Percentiles rank a stretch among this genome's conserved stretches.
phyloP scores from a whole-genome alignment of 2,113 vertebrate genomes.

The Rynchops niger region DNA sequence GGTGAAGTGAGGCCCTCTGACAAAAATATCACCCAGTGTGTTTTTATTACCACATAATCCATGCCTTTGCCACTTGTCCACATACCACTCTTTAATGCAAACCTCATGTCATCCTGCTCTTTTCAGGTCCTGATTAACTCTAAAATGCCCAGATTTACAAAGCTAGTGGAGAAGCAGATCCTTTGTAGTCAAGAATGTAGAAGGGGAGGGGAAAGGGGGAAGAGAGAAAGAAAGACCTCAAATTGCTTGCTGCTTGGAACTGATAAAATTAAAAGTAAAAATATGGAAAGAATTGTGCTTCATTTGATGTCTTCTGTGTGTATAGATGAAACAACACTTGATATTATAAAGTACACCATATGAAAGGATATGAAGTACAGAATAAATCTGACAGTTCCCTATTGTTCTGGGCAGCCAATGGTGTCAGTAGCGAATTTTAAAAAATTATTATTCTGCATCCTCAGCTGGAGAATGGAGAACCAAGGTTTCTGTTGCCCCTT shows the following conservation, averaged over 20 bases:
- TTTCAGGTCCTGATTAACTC: slow-evolving; percentile 73
- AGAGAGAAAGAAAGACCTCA: not conserved
- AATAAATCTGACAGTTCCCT: not conserved
- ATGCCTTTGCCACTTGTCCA: slow-evolving; percentile 75
- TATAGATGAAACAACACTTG: slow-evolving; percentile 1
- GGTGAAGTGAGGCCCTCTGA: slow-evolving; percentile 62
- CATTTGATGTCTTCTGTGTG: not conserved
- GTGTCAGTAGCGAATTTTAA: not conserved
- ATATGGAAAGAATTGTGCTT: not conserved
- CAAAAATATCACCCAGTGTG: slow-evolving; percentile 73
- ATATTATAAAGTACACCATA: not conserved
- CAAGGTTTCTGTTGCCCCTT: not conserved
- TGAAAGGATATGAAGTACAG: not conserved
- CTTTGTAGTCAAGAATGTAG: slow-evolving; percentile 41
- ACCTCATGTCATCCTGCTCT: slow-evolving; percentile 75
- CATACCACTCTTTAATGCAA: slow-evolving; percentile 79
- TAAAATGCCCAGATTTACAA: slow-evolving; percentile 63
- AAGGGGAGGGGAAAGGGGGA: not conserved
- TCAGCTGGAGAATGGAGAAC: not conserved
- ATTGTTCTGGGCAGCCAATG: not conserved
- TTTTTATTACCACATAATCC: slow-evolving; percentile 79
- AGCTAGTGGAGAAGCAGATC: slow-evolving; percentile 45
- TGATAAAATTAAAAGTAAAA: slow-evolving; percentile 30
- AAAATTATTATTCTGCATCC: not conserved
- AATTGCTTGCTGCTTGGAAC: not conserved